phyloP scores from a whole-genome alignment of 2,888 invertebrate genomes.

The Lasioglossum figueresi region DNA sequence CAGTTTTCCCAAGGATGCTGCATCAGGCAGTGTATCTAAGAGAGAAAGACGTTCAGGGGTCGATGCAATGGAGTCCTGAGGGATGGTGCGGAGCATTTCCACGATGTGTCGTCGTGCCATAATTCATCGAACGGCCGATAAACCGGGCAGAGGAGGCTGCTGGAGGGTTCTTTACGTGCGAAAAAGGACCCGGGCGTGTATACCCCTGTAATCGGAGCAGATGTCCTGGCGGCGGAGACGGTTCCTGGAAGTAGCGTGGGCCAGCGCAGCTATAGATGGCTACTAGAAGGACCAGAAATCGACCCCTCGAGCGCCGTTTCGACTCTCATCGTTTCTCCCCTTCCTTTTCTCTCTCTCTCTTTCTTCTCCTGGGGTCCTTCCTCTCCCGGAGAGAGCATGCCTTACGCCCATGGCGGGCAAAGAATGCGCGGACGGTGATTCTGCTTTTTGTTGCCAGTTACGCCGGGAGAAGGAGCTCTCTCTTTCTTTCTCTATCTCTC shows the following conservation, averaged over 20 bases:
- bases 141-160: background rate
- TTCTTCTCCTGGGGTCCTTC: background rate
- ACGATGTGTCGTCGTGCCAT: background rate
- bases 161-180: conserved; percentile 57
- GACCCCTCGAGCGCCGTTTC: conserved; percentile 45
- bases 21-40: background rate
- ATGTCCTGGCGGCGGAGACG: conserved; percentile 60
- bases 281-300: conserved; percentile 47
- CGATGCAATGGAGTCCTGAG: background rate
- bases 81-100: background rate
- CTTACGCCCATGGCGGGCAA: conserved; percentile 73
- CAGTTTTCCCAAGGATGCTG: background rate
- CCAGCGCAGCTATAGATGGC: conserved; percentile 53
- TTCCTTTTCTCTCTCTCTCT: background rate
- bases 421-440: conserved; percentile 77
- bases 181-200: conserved; percentile 58
- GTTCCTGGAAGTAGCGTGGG: conserved; percentile 67
- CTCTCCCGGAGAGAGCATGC: conserved; percentile 47
- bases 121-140: conserved; percentile 24
- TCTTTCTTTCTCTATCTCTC: background rate
- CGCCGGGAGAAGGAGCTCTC: conserved; percentile 69
- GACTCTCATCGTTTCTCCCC: conserved; percentile 24
- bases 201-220: conserved; percentile 70
- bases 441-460: conserved; percentile 79
- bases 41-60: background rate